Base-by-base conservation (phyloP, 2,113 vertebrate species). In the Barnardius zonarius region DNA sequence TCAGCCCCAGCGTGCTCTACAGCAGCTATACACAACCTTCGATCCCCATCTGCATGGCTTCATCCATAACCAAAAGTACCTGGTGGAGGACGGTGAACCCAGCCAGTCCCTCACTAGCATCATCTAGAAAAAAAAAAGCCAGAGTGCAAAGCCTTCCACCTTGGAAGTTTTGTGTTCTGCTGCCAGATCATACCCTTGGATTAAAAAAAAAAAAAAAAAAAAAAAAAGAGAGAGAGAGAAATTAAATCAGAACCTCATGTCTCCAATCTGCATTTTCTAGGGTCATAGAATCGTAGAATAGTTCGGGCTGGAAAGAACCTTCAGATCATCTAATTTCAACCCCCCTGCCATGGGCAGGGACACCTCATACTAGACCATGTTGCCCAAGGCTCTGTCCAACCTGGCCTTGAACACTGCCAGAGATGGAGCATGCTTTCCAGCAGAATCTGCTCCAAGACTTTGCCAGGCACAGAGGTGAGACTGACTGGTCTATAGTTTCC, bases 21-120 rank as follows among this genome's bases (percentile, higher is more conserved):
- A 95, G 94, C 96, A 95, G 96, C 95, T 96, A 39, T 82, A 51
- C 57, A 82, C 90, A 93, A 85, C 95, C 96, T 97, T 77, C 87
- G 81, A 91, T 90, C 92, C 88, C 83, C 90, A 90, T 86, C 93
- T 94, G 73, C 94, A 96, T 64, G 79, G 78, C 89, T 92, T 97
- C 87, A 85, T 96, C 92, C 90, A 96, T 97, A 97, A 97, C 94
- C 94, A 90, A 57, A 73, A 82, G 86, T 72, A 88, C 83, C 75
- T 97, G 59, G 83, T 92, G 67, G 83, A 79, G 73, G 83, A 81
- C 83, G 46, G 25, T n/a, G 80, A 94, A 66, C 11, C n/a, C 54
- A 66, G 78, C 67, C 27, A 5, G 54, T 82, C 70, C 64, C 72
- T 80, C 80, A 64, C 83, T 77, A 62, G 35, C 33, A 52, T 54